Evolutionary conservation across 2,113 vertebrate species (phyloP).

Genomic region (Mormoops blainvillei): DNA sequence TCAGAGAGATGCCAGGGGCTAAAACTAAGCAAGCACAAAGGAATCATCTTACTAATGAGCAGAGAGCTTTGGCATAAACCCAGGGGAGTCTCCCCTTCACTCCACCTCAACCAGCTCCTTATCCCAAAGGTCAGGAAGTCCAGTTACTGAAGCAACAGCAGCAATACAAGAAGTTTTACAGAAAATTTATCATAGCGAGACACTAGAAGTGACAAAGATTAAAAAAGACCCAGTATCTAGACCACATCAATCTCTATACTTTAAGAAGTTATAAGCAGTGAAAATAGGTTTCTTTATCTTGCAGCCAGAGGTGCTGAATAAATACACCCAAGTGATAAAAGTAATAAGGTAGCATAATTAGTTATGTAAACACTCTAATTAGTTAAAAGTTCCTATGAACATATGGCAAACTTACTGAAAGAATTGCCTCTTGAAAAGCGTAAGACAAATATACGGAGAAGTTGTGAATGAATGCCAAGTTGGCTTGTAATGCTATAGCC

Average conservation of each 20-base stretch:
- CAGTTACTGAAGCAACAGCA: neutral
- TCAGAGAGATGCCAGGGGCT: neutral
- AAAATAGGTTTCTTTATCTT: neutral
- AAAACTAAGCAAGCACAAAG: neutral
- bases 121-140: neutral
- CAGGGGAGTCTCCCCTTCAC: neutral
- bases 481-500: neutral
- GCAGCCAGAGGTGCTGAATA: neutral
- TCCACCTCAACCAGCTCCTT: neutral
- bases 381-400: neutral
- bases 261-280: neutral
- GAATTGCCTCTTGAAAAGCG: neutral
- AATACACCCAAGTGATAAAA: neutral
- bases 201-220: neutral
- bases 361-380: neutral
- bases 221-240: neutral
- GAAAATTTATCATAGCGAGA: neutral
- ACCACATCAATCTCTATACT: neutral
- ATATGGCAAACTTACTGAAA: neutral
- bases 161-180: neutral
- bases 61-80: neutral
- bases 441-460: neutral
- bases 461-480: neutral
- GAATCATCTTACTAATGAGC: neutral
- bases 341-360: neutral